Base-by-base conservation (phyloP, 2,113 vertebrate genomes). In the Cisticola juncidis region DNA sequence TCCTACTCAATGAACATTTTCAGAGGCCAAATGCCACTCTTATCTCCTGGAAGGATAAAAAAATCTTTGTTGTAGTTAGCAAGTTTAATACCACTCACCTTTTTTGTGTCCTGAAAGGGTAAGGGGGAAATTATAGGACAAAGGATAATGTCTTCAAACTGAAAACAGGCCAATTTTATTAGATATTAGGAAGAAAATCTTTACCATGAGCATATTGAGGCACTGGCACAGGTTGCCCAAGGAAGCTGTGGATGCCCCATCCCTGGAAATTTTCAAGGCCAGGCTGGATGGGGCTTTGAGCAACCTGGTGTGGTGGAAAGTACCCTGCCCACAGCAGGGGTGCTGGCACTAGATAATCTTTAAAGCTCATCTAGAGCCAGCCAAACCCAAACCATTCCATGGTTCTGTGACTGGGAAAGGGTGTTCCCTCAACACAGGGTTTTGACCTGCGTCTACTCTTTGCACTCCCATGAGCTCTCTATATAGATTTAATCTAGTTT, bases 1-100 rank as follows among this genome's bases (percentile, higher is more conserved):
- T 97, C 81, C 81, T 38, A 71, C 78, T 85, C 73, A 89, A 44
- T 31, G 48, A 88, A 68, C 56, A 76, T 82, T 94, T 93, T 90
- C 36, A 80, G 44, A 90, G 77, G 60, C 31, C 77, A 92, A 86
- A 77, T 66, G 48, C 24, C 56, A 40, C 60, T 92, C 65, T 93
- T 70, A 65, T 31, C 47, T 88, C 31, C 9, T 57, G 42, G 62
- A 21, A 92, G 33, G 56, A 76, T 48, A 53, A 79, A 73, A 79
- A 68, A 64, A 82, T 24, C 1, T 0, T 53, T 66, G 22, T 42
- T 77, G 12, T 8, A 65, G 3, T 12, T 57, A 72, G 38, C 33
- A 82, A 91, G 24, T 47, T 88, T 81, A 61, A 56, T 71, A 31
- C 24, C 29, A 62, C 24, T 66, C 38, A 44, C 28, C 9, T 24